Evolutionary conservation across 2,113 vertebrate genomes (phyloP), one percentile per base, ranked within the genome.

Genomic region (Callospermophilus lateralis): DNA sequence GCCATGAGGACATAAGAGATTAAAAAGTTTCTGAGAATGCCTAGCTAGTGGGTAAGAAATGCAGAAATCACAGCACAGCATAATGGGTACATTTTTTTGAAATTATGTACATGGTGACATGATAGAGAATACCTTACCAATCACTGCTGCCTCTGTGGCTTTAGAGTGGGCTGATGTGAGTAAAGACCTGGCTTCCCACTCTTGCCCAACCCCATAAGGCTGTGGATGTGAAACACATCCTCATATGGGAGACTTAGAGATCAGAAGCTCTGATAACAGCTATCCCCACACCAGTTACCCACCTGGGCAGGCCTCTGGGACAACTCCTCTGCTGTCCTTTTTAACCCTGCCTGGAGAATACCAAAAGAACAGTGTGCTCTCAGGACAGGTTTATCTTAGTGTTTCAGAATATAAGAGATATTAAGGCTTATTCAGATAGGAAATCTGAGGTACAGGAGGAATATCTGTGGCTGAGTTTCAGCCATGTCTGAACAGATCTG

Each of bases 201-300:
- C 37, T 19, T 4, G 48, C 16, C 34, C n/a, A 37, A 1, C 16
- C 67, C 39, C 17, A 37, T 1, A 3, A 8, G 3, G 2, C 10
- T 39, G n/a, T 17, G 6, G 19, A 30, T 22, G 20, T 48, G 9
- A 51, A 61, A 77, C 19, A 77, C 17, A 48, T 11, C 61, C 34
- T 61, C 45, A 4, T 32, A 20, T 5, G 26, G 34, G 58, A 74
- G 24, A 37, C 11, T 63, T 16, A 20, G 55, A 39, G 17, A n/a
- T 12, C 22, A 37, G 20, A 34, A 15, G 37, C 8, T 37, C 28
- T 72, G 37, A 8, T 42, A 9, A 53, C 63, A 22, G 6, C 24
- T 20, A 2, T 28, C 28, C 22, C 37, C 17, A 20, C 0, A 1
- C 51, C 7, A 67, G 34, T 42, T 11, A 65, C 74, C n/a, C 12